Conservation (phyloP, 2,888 invertebrate species). For the Drosophila paramelanica region DNA sequence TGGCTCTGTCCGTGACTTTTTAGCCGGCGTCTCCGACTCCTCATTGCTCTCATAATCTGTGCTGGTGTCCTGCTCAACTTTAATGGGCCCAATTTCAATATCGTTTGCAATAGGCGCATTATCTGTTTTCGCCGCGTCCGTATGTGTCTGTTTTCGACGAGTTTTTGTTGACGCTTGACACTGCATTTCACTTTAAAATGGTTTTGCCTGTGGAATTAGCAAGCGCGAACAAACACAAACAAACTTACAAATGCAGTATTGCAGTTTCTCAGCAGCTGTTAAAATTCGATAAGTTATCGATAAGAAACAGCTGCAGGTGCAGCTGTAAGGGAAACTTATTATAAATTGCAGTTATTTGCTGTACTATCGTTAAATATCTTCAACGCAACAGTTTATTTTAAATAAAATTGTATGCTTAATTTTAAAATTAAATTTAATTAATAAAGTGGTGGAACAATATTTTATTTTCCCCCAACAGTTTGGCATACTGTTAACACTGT, state of each 20-base stretch:
- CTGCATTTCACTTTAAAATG: not conserved
- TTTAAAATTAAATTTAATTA: no score
- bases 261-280: not conserved
- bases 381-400: not conserved
- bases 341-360: not conserved
- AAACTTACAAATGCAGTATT: not conserved
- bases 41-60: constrained; percentile 22
- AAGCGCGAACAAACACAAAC: not conserved
- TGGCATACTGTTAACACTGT: not conserved
- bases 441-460: no score
- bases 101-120: not conserved
- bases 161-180: constrained; percentile 1
- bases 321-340: not conserved
- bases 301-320: constrained; percentile 22
- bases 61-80: constrained; percentile 15
- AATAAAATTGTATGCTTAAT: no score
- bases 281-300: constrained; percentile 2
- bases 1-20: constrained; percentile 4
- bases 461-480: no score
- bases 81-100: constrained; percentile 19
- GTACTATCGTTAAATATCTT: no score
- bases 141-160: not conserved
- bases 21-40: constrained; percentile 8
- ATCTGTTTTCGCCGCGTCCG: not conserved
- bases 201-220: not conserved